Evolutionary conservation across 2,113 vertebrate species (phyloP).

Genomic region (Brachionichthys hirsutus): DNA sequence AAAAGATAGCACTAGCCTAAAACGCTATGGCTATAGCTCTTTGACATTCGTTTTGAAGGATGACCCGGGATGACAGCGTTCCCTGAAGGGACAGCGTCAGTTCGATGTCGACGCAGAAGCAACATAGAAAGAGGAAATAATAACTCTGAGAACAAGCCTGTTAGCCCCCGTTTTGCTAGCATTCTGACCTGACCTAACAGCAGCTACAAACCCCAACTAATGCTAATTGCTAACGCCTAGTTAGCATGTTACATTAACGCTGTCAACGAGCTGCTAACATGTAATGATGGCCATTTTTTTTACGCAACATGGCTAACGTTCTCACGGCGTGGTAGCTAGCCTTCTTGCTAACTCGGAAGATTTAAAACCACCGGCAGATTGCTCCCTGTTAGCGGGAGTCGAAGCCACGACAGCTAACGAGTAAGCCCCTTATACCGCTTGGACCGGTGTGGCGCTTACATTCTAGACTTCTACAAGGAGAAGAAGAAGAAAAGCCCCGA

Average conservation of each 20-base stretch:
- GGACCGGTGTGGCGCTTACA: constrained; percentile 54
- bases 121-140: not conserved
- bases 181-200: not conserved
- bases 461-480: constrained; percentile 20
- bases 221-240: constrained; percentile 17
- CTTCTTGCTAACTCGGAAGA: constrained; percentile 21
- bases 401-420: constrained; percentile 6
- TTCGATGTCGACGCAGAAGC: not conserved
- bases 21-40: too few species aligned
- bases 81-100: not conserved
- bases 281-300: constrained; percentile 61
- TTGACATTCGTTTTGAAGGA: not conserved
- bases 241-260: constrained; percentile 3
- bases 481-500: constrained; percentile 65
- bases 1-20: too few species aligned
- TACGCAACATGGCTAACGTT: constrained; percentile 42
- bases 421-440: constrained; percentile 39
- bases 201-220: not conserved
- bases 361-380: not conserved
- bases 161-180: not conserved
- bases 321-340: constrained; percentile 20
- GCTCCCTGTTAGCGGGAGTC: not conserved
- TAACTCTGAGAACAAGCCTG: not conserved
- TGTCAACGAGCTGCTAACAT: constrained; percentile 26
- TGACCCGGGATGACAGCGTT: not conserved